Percentiles rank a stretch among this genome's conserved stretches.
Evolutionary conservation across 2,888 invertebrate genomes (phyloP).

Genomic region (Brenthis hecate): DNA sequence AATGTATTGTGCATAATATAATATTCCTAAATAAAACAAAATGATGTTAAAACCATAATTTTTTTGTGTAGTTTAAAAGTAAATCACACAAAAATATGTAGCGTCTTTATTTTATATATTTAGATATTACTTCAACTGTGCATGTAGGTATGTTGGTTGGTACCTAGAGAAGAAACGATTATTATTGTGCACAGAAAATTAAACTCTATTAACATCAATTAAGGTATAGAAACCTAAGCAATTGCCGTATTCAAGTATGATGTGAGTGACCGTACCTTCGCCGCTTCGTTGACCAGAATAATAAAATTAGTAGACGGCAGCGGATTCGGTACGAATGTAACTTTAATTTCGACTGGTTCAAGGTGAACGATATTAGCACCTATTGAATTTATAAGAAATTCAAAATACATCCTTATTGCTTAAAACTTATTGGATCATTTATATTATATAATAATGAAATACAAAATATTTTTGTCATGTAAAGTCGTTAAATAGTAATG

Average conservation of each 20-base stretch:
- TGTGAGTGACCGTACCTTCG: constrained; percentile 34
- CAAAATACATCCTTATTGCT: neutral
- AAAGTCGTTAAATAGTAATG: too few species aligned
- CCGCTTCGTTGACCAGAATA: constrained; percentile 33
- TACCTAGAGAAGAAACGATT: constrained; percentile 6
- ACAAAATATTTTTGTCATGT: too few species aligned
- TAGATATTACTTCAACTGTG: constrained; percentile 29
- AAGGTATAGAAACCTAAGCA: constrained; percentile 18
- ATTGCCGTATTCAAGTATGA: constrained; percentile 13
- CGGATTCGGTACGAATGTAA: constrained; percentile 24
- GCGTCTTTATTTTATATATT: constrained; percentile 10
- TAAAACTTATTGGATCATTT: too few species aligned
- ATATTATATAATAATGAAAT: too few species aligned
- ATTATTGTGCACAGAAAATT: constrained; percentile 9
- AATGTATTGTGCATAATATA: too few species aligned
- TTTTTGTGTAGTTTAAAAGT: too few species aligned
- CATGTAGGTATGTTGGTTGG: constrained; percentile 12
- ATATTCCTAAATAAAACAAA: too few species aligned
- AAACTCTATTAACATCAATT: constrained; percentile 15
- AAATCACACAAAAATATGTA: too few species aligned
- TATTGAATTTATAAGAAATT: neutral
- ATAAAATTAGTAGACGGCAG: constrained; percentile 31
- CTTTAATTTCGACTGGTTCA: constrained; percentile 22
- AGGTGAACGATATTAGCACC: constrained; percentile 24
- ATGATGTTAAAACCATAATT: too few species aligned